Conservation (phyloP, 2,888 invertebrate species). For the Heliconius ethilla region DNA sequence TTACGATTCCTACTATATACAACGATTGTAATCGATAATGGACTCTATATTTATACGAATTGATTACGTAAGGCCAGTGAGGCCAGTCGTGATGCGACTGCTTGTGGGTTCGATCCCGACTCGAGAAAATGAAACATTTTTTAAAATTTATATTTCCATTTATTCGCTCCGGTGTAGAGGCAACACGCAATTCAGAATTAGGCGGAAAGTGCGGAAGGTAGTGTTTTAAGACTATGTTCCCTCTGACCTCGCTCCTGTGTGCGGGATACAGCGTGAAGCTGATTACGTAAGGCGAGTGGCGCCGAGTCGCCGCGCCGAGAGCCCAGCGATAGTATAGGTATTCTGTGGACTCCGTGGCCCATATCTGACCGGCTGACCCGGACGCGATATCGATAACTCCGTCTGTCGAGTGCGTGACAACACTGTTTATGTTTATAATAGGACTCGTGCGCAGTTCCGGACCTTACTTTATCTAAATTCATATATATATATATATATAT, state of each 20-base stretch:
- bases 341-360: slow-evolving; percentile 48
- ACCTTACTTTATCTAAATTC: slow-evolving; percentile 38
- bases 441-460: slow-evolving; percentile 54
- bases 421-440: slow-evolving; percentile 58
- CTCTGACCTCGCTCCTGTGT: no score
- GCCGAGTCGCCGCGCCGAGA: slow-evolving; percentile 44
- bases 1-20: slow-evolving; percentile 18
- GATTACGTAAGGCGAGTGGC: slow-evolving; percentile 40
- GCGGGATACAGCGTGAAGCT: background rate
- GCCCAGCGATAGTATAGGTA: slow-evolving; percentile 46
- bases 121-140: no score
- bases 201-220: no score
- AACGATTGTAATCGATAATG: slow-evolving; percentile 8
- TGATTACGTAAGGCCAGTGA: slow-evolving; percentile 36
- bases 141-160: no score
- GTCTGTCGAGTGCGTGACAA: slow-evolving; percentile 68
- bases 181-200: no score
- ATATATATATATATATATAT: slow-evolving; percentile 8
- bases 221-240: no score
- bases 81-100: slow-evolving; percentile 40
- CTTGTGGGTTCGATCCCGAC: no score
- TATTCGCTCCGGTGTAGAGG: no score
- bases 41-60: slow-evolving; percentile 16
- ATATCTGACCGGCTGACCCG: slow-evolving; percentile 63
- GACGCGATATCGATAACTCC: slow-evolving; percentile 66